Base-by-base conservation (phyloP, 2,888 invertebrate genomes). In the Lacanobia oleracea region DNA sequence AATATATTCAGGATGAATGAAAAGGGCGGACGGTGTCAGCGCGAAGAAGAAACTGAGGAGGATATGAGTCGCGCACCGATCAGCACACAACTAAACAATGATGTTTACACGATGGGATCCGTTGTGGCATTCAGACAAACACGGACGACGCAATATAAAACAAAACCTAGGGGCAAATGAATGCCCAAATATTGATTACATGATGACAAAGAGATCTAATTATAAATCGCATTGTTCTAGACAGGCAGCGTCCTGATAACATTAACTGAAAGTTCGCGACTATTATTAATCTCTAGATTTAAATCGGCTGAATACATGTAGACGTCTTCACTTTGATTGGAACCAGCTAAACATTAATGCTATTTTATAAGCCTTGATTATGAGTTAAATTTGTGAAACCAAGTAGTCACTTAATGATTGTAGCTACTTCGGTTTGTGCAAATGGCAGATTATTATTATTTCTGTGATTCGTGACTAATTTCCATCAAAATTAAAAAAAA, bases 31-130 rank as follows among this genome's bases (percentile, higher is more conserved):
- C 62, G 82, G 54, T 16, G 67, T 48, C 62, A 66, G 67, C 69
- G 59, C 27, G 45, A 33, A 43, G 63, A 71, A 33, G 27, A 61
- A 51, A 81, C 75, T 75, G 75, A 2, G 43, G 37, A 51, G 50
- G 64, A 60, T 57, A 72, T 81, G 72, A 75, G 33, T 72, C 54
- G 66, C 33, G 48, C 45, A 37, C 69, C 40, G 57, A 72, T 81
- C 67, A 78, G 68, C 64, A 33, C 10, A 48, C 50, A 53, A 51
- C 65, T 56, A 66, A 66, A 85, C 84, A 85, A 85, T 86, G 70
- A 67, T 87, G 85, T 87, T 88, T 86, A 84, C 70, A 71, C 33
- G 64, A 64, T 43, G 66, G 64, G 75, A 69, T 81, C 65, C 63
- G 53, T 23, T n/a, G 54, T 12, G 71, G 75, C 77, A 83, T 80